A percentile compares a stretch with the other conserved stretches of the same genome.
phyloP scores from a whole-genome alignment of 2,113 vertebrate species.

The Platichthys stellatus region DNA sequence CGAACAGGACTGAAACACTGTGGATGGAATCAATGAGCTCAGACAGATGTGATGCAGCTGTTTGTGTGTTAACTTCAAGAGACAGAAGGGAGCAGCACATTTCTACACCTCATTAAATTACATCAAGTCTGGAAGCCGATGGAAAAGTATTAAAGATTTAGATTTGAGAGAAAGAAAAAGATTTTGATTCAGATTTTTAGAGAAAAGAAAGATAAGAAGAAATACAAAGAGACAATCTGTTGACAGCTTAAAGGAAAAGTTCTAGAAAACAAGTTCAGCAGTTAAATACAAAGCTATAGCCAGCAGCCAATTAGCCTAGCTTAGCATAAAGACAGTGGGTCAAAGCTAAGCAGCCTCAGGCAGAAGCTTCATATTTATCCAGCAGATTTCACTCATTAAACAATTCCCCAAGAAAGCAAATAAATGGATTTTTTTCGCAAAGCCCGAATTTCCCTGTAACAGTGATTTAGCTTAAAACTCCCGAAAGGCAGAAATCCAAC shows the following conservation, averaged over 20 bases:
- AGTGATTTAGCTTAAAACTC: not conserved
- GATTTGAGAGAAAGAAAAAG: not conserved
- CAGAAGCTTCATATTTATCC: not conserved
- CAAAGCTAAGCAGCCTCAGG: not conserved
- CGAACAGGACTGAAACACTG: slow-evolving; percentile 83
- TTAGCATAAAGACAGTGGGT: not conserved
- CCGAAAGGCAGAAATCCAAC: not conserved
- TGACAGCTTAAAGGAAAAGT: not conserved
- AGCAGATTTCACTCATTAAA: not conserved
- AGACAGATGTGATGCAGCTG: slow-evolving; percentile 28
- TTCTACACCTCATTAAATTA: not conserved
- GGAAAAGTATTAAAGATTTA: no score
- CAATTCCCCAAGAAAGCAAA: not conserved
- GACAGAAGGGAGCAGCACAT: not conserved
- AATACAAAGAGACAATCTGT: no score
- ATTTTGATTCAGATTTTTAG: not conserved
- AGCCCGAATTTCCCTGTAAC: not conserved
- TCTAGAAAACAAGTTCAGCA: not conserved
- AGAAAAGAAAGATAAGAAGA: not conserved
- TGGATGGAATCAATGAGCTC: slow-evolving; percentile 69
- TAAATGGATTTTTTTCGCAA: not conserved
- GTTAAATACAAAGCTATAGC: not conserved
- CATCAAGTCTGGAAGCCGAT: no score
- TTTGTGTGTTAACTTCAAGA: not conserved
- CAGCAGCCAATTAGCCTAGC: not conserved